phyloP scores from a whole-genome alignment of 2,797 vertebrate genomes.

The Chelon auratus region DNA sequence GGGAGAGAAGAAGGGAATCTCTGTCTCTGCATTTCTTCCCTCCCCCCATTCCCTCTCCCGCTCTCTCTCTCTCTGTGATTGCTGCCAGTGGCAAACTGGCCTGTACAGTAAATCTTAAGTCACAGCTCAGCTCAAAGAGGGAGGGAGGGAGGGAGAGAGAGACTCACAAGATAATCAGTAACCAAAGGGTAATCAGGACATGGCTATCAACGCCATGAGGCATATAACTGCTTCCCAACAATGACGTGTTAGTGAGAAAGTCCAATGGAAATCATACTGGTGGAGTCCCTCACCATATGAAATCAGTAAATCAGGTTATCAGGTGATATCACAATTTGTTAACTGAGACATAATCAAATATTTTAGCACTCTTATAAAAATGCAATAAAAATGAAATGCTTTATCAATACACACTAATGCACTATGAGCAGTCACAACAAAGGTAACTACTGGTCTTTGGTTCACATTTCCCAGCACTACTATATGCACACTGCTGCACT shows the following conservation, averaged over 20 bases:
- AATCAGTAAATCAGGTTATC: constrained; percentile 48
- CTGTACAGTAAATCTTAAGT: constrained; percentile 55
- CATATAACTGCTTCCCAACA: neutral
- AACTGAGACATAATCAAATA: constrained; percentile 21
- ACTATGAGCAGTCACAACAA: neutral
- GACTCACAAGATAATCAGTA: constrained; percentile 20
- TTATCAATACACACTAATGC: neutral
- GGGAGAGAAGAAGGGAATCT: constrained; percentile 62
- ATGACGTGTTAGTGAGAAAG: neutral
- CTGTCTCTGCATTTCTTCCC: constrained; percentile 51
- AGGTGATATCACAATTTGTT: constrained; percentile 31
- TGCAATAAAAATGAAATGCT: neutral
- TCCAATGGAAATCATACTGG: neutral
- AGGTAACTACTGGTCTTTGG: neutral
- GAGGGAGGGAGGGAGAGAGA: neutral
- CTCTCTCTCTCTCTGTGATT: constrained; percentile 11
- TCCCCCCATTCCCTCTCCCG: neutral
- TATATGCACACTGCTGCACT: too few species aligned
- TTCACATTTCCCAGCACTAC: neutral
- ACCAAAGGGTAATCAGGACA: constrained; percentile 27
- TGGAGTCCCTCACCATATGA: constrained; percentile 15
- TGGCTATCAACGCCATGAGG: constrained; percentile 2
- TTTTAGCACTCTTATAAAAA: constrained; percentile 17
- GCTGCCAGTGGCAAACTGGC: constrained; percentile 55
- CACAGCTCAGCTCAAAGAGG: constrained; percentile 14